Conservation (phyloP, 23 tunicate genomes). For the Trididemnum miniatum region DNA sequence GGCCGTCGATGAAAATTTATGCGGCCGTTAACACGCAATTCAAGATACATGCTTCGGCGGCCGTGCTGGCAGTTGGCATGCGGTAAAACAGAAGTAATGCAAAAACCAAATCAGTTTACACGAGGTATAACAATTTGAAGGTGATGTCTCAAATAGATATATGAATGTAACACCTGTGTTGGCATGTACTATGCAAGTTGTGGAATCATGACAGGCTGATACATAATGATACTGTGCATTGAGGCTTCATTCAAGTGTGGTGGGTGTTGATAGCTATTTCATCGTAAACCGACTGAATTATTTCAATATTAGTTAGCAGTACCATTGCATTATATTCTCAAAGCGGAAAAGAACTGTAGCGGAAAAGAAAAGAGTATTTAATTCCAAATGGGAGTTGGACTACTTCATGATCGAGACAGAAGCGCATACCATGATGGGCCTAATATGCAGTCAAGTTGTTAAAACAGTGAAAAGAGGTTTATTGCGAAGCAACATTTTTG, state of each 20-base stretch:
- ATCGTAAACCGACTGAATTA: no score
- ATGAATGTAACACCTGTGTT: background rate
- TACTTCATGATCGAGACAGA: no score
- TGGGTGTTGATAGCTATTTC: no score
- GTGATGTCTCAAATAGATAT: background rate
- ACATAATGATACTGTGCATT: background rate
- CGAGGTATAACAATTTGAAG: background rate
- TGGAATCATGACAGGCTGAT: background rate
- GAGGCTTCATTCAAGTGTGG: background rate
- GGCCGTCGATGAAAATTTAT: background rate
- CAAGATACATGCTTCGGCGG: background rate
- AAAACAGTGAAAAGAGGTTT: no score
- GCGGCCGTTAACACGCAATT: background rate
- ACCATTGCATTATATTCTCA: no score
- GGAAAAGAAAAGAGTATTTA: no score
- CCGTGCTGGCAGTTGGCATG: slow-evolving; percentile 2
- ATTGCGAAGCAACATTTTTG: no score
- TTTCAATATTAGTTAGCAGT: no score
- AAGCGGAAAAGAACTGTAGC: no score
- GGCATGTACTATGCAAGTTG: background rate
- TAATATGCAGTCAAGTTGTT: no score
- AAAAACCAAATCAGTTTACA: background rate
- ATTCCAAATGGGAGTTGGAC: no score
- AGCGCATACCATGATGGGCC: no score
- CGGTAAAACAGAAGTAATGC: background rate